phyloP scores from a whole-genome alignment of 64 coral and sea anemone species.

The Stylophora pistillata region DNA sequence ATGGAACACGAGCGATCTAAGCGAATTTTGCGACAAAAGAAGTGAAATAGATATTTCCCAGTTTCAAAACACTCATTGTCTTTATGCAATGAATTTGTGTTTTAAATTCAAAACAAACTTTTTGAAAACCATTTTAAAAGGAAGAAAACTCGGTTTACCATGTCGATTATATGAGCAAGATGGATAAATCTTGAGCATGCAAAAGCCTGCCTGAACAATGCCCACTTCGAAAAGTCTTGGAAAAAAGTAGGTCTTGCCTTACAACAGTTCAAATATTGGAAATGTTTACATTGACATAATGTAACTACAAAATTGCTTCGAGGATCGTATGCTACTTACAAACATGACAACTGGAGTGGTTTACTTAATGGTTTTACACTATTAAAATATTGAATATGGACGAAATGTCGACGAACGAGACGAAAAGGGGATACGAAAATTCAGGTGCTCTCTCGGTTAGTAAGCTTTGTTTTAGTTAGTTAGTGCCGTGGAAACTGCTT shows the following conservation, averaged over 20 bases:
- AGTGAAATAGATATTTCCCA: not conserved
- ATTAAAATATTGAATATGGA: not conserved
- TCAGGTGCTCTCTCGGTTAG: no score
- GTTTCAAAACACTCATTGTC: not conserved
- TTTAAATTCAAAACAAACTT: conserved; percentile 21
- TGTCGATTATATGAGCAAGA: not conserved
- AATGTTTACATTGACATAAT: conserved; percentile 6
- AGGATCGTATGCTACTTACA: not conserved
- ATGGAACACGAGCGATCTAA: not conserved
- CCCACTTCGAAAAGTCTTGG: not conserved
- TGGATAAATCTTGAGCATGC: no score
- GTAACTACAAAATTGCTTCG: not conserved
- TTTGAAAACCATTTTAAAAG: not conserved
- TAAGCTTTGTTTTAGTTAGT: no score
- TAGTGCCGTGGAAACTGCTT: no score
- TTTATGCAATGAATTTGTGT: not conserved
- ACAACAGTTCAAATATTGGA: conserved; percentile 9
- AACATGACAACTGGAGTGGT: not conserved
- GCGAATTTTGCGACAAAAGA: not conserved
- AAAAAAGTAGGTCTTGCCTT: not conserved
- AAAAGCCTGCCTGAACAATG: no score
- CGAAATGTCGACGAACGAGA: no score
- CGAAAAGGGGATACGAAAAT: no score
- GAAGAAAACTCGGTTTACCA: no score
- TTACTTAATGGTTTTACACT: not conserved